Base-by-base conservation (phyloP, 2,888 invertebrate species). In the Poecilus cupreus region DNA sequence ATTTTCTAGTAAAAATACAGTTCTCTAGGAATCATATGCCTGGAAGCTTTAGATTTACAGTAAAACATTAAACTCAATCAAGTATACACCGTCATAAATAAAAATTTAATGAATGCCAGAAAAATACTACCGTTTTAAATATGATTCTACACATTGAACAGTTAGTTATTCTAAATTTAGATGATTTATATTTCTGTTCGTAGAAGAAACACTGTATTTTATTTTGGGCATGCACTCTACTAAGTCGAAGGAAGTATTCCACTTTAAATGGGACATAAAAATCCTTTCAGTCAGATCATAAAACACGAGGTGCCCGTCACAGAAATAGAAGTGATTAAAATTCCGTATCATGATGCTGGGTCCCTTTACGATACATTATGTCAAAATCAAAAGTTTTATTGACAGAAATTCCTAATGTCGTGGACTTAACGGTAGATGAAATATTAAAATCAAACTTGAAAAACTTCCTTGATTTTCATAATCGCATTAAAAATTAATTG, bases 191-290 rank as follows among this genome's bases (percentile, higher is more conserved):
- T 68, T 68, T 37, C 4, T 8, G 16, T 43, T 43, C 43, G 43
- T n/a, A 43, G 43, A 43, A 51, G 51, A 51, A 51, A 46, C 46
- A 13, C 46, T 13, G 13, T 18, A 51, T 18, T 51, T 51, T 51
- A 18, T 18, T 51, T 51, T 51, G 51, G 51, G 16, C 16, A 51
- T 18, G 18, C 51, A 26, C 11, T 26, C 11, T 8, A 13, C 16
- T 3, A 18, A 51, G 1, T 13, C 18, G 64, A 68, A 68, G 37
- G 39, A 18, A 37, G 64, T 68, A 68, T 68, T 37, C 64, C 64
- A 68, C 64, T 68, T 68, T 68, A 68, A 68, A 68, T 68, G 32
- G 64, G 37, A 68, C 64, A 68, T 68, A 68, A 68, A 68, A 68
- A 37, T 68, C 64, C 32, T 68, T 39, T 68, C 64, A 68, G 37